Base-by-base conservation (phyloP, 2,888 invertebrate species). In the Antitype chi region DNA sequence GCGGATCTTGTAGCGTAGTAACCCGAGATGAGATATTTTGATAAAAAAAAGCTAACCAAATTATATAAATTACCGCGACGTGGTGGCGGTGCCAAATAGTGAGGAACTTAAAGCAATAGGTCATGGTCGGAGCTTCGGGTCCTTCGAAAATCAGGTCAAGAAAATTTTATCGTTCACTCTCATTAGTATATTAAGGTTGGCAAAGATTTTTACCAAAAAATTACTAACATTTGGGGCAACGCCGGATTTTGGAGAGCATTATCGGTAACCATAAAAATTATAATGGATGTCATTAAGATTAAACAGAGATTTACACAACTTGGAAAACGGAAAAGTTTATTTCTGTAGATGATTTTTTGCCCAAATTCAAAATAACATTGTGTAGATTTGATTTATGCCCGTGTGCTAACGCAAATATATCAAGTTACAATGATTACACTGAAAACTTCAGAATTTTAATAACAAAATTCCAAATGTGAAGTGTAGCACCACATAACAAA, bases 401-500 rank as follows among this genome's bases (percentile, higher is more conserved):
- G 2, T n/a, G 2, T 38, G 8, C 13, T 23, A 52, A 9, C 38
- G 1, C 13, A 62, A 43, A 47, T 23, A 9, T 43, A 64, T 52
- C 32, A 38, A 17, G 60, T 73, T 15, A 52, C 52, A 53, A 74
- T 52, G 6, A 49, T 28, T 49, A 13, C 25, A 6, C 38, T 25
- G n/a, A 15, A 57, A 81, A 57, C 23, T 63, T 64, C 52, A 0
- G 17, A 79, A 64, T 64, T 52, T 55, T 76, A 43, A 55, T 83
- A 73, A 63, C 63, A 62, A 70, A 62, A 76, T 76, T 68, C 59
- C 43, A 53, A 79, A 72, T 75, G 70, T 76, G 74, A 68, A 81
- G 62, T 82, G 69, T 73, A 66, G 59, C 72, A 83, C 78, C 70
- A 85, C 85, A 74, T 82, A 86, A 83, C 83, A 86, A 90, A 90